Evolutionary conservation across 2,888 invertebrate species (phyloP).

Genomic region (Amblyteles armatorius): DNA sequence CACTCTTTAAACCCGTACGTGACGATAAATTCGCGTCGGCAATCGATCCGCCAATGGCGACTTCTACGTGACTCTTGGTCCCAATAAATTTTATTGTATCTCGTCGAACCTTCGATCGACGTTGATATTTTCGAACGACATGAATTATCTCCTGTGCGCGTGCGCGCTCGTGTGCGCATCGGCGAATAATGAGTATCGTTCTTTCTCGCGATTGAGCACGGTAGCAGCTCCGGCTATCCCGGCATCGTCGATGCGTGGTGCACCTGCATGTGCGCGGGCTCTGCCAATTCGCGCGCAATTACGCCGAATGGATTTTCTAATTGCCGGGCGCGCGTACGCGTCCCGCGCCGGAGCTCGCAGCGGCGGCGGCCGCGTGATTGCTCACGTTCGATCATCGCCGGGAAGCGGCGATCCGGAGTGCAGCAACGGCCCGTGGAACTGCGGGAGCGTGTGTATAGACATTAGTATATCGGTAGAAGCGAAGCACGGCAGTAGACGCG

Average conservation of each 20-base stretch:
- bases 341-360: constrained; percentile 36
- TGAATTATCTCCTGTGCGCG: background rate
- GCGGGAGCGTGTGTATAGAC: background rate
- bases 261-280: constrained; percentile 40
- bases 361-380: constrained; percentile 77
- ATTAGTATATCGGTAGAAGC: constrained; percentile 9
- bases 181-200: constrained; percentile 1
- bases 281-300: constrained; percentile 82
- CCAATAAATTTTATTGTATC: constrained; percentile 14
- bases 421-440: constrained; percentile 30
- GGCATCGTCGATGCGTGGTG: constrained; percentile 8
- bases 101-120: constrained; percentile 10
- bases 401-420: constrained; percentile 58
- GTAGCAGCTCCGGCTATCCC: constrained; percentile 40
- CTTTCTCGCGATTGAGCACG: constrained; percentile 66
- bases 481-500: constrained; percentile 15
- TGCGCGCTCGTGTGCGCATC: background rate
- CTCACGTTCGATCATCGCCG: constrained; percentile 79
- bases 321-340: constrained; percentile 73
- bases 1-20: constrained; percentile 1
- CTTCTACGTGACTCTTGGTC: constrained; percentile 29
- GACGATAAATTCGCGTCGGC: background rate
- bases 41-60: background rate
- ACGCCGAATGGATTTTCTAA: constrained; percentile 84
- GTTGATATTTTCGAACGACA: background rate